A percentile compares a stretch with the other conserved stretches of the same genome.
phyloP scores from a whole-genome alignment of 1,140 invertebrate genomes.

The Cydia pomonella region DNA sequence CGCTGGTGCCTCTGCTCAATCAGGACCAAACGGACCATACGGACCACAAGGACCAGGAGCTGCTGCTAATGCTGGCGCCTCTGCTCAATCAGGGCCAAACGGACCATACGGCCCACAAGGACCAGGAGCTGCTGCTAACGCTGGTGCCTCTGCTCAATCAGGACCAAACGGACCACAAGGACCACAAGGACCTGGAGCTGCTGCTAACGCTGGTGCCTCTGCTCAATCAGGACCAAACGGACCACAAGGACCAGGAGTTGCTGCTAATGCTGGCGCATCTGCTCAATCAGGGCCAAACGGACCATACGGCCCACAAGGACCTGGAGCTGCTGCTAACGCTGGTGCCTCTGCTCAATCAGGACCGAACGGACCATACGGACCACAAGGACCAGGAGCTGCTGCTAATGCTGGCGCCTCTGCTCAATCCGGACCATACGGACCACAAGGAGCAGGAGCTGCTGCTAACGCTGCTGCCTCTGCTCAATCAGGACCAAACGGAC shows the following conservation, averaged over 20 bases:
- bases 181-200: background rate
- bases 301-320: slow-evolving; percentile 18
- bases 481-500: background rate
- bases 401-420: slow-evolving; percentile 2
- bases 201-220: background rate
- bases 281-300: background rate
- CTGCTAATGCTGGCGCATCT: background rate
- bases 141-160: background rate
- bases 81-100: background rate
- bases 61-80: background rate
- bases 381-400: background rate
- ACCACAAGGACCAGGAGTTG: background rate
- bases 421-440: background rate
- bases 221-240: background rate
- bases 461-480: background rate
- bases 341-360: slow-evolving; percentile 10
- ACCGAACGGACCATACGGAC: slow-evolving; percentile 1
- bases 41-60: slow-evolving; percentile 24
- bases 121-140: background rate
- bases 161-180: background rate
- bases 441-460: background rate
- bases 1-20: background rate
- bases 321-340: slow-evolving; percentile 37
- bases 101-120: slow-evolving; percentile 31
- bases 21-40: background rate